phyloP scores from a whole-genome alignment of 2,888 invertebrate species.

The Fabriciana adippe region DNA sequence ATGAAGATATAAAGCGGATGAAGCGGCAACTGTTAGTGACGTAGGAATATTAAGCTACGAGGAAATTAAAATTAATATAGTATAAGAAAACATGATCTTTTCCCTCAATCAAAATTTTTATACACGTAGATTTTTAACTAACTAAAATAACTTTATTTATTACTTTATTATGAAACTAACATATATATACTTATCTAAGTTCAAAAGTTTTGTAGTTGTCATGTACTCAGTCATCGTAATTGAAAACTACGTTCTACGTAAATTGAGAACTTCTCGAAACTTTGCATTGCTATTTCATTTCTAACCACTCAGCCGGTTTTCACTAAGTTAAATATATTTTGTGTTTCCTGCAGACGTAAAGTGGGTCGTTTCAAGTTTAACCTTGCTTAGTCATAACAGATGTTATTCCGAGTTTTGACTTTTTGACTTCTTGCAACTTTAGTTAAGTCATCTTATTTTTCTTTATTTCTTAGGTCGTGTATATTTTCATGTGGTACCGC shows the following conservation, averaged over 20 bases:
- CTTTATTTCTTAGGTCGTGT: conserved; percentile 13
- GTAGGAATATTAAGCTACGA: no score
- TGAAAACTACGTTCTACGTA: conserved; percentile 14
- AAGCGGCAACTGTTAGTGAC: no score
- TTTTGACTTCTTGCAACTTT: conserved; percentile 20
- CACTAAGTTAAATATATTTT: conserved; percentile 22
- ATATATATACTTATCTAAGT: no score
- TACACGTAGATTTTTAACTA: no score
- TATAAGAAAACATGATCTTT: no score
- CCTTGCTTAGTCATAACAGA: conserved; percentile 27
- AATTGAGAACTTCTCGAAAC: conserved; percentile 13
- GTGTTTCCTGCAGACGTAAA: conserved; percentile 24
- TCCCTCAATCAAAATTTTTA: no score
- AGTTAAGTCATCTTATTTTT: conserved; percentile 28
- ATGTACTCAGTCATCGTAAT: conserved; percentile 3
- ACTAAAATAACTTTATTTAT: no score
- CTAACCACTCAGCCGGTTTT: conserved; percentile 1
- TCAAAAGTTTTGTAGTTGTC: neutral
- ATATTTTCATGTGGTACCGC: neutral
- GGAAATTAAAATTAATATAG: no score
- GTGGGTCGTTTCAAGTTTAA: conserved; percentile 30
- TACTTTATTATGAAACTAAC: no score
- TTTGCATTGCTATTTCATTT: conserved; percentile 14
- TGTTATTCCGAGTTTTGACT: conserved; percentile 28
- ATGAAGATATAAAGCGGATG: no score